These are phyloP conservation scores for Ctenosaura bakeri DNA, from an alignment of 2,797 vertebrate genomes.

Conservation along the genomic window DNA sequence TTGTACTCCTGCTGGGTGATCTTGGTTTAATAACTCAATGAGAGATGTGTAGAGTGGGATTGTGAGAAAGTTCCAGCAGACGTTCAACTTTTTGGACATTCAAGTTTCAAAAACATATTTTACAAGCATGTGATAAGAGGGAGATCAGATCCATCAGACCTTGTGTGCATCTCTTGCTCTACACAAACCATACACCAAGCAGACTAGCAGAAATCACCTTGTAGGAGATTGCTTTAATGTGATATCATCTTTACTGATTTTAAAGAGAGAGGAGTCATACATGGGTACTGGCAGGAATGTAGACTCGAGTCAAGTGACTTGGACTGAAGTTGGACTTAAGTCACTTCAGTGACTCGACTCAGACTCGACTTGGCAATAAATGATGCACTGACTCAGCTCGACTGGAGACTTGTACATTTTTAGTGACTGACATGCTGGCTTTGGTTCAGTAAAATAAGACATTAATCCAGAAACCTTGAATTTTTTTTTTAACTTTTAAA, in stretches of 20 bases:
- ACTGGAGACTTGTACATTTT: too few species aligned
- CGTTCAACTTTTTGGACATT: neutral
- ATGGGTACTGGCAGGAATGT: too few species aligned
- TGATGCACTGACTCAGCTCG: too few species aligned
- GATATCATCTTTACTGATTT: neutral
- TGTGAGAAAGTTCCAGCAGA: neutral
- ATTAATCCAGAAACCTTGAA: too few species aligned
- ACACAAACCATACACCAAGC: neutral
- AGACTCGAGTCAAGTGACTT: too few species aligned
- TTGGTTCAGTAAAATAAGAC: too few species aligned
- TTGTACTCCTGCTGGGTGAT: neutral
- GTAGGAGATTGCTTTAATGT: neutral
- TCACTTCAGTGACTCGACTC: too few species aligned
- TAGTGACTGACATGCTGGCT: too few species aligned
- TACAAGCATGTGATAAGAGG: neutral
- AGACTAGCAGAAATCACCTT: neutral
- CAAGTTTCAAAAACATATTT: neutral
- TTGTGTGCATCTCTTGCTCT: neutral
- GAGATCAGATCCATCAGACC: neutral
- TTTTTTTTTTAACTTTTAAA: too few species aligned
- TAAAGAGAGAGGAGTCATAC: neutral
- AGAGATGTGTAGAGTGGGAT: neutral
- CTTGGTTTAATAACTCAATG: neutral
- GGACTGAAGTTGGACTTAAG: too few species aligned
- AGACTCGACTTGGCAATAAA: too few species aligned